These are phyloP conservation scores for Drosophila lacteicornis DNA, from an alignment of 1,140 invertebrate genomes.

Conservation along the genomic window DNA sequence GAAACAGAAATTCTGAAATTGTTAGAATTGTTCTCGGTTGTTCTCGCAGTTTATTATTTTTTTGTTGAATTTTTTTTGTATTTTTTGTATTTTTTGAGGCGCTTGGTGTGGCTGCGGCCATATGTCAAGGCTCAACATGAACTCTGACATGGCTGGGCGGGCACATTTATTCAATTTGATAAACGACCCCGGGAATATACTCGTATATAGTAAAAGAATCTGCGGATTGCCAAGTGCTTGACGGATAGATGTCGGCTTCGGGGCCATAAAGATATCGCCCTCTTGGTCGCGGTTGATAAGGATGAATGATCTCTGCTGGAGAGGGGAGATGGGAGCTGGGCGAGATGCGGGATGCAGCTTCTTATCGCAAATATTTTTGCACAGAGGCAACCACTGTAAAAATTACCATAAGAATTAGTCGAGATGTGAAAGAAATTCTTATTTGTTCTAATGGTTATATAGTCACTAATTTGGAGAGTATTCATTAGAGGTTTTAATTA, in stretches of 20 bases:
- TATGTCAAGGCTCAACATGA: constrained; percentile 64
- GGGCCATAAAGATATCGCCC: constrained; percentile 18
- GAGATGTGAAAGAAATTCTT: background rate
- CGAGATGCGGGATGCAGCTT: constrained; percentile 23
- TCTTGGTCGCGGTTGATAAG: constrained; percentile 8
- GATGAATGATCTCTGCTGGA: constrained; percentile 15
- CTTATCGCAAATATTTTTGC: constrained; percentile 3
- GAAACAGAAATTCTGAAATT: constrained; percentile 60
- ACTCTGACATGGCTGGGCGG: constrained; percentile 64
- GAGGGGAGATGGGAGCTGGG: background rate
- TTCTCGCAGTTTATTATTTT: constrained; percentile 36
- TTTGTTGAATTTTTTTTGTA: constrained; percentile 17
- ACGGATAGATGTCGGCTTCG: constrained; percentile 19
- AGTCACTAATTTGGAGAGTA: background rate
- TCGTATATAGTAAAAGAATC: constrained; percentile 29
- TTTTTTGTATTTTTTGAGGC: constrained; percentile 21
- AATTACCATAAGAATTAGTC: background rate
- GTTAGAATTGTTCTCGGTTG: constrained; percentile 58
- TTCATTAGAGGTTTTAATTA: background rate
- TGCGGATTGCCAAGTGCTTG: constrained; percentile 25
- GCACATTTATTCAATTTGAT: constrained; percentile 73
- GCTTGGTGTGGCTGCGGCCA: constrained; percentile 65
- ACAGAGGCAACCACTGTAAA: background rate
- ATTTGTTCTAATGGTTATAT: background rate
- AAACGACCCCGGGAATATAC: constrained; percentile 38